phyloP scores from a whole-genome alignment of 2,113 vertebrate species.

The Atlantisia rogersi region DNA sequence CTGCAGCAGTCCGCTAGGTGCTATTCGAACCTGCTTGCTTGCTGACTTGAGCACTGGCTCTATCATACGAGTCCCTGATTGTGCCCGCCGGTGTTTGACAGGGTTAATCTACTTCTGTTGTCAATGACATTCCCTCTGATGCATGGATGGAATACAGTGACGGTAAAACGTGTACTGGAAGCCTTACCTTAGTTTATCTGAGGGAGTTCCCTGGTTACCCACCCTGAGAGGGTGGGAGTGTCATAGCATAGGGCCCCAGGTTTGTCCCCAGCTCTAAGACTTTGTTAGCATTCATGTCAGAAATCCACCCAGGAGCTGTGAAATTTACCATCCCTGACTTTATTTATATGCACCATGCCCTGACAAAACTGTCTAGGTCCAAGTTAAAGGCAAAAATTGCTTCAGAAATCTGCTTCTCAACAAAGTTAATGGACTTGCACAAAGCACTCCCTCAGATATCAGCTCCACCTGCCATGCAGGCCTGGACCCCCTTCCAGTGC shows the following conservation, averaged over 20 bases:
- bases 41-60: not conserved
- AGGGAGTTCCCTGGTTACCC: not conserved
- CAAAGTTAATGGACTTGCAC: not conserved
- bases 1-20: accelerated
- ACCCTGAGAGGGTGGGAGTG: not conserved
- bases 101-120: not conserved
- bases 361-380: not conserved
- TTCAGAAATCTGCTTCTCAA: not conserved
- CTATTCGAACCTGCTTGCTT: not conserved
- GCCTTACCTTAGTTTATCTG: not conserved
- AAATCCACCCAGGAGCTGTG: not conserved
- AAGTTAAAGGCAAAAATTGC: not conserved
- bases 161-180: not conserved
- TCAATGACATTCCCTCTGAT: not conserved
- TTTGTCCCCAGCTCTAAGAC: not conserved
- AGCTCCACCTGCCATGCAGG: not conserved
- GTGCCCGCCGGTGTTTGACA: not conserved
- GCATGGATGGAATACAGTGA: not conserved
- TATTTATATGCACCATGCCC: not conserved
- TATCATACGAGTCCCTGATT: not conserved
- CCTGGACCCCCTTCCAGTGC: not conserved
- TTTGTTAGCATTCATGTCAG: not conserved
- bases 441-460: not conserved
- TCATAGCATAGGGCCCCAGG: not conserved
- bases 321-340: not conserved